These are phyloP conservation scores for Cyclargus thomasi DNA, from an alignment of 1,140 invertebrate species.

Conservation along the genomic window DNA sequence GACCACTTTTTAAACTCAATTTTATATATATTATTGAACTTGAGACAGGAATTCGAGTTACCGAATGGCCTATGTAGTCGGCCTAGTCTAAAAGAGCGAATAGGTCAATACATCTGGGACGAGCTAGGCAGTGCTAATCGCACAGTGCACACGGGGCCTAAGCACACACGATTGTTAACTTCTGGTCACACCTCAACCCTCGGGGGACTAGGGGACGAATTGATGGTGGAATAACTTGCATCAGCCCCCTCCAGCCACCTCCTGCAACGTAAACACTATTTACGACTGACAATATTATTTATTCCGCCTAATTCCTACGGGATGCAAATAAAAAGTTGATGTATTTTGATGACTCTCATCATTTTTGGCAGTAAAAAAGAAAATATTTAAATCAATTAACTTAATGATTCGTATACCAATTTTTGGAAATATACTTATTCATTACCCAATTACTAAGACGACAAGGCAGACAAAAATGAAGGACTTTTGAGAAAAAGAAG, in stretches of 20 bases:
- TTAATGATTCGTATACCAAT: too few relatives aligned
- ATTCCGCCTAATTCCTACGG: constrained; percentile 14
- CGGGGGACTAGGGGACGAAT: constrained; percentile 27
- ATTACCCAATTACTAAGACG: too few relatives aligned
- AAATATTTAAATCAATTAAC: too few relatives aligned
- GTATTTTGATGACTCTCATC: background rate
- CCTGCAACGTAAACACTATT: constrained; percentile 34
- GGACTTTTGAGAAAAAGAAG: too few relatives aligned
- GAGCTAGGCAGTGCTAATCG: background rate
- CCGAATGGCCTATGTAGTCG: too few relatives aligned
- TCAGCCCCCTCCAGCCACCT: constrained; percentile 25
- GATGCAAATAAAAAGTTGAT: constrained; percentile 6
- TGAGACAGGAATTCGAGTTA: too few relatives aligned
- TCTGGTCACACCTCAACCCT: constrained; percentile 34
- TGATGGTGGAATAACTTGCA: constrained; percentile 18
- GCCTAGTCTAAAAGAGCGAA: too few relatives aligned
- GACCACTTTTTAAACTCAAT: too few relatives aligned
- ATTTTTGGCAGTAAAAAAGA: background rate
- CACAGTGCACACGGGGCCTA: background rate
- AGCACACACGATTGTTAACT: constrained; percentile 21
- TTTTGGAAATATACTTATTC: too few relatives aligned
- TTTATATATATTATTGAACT: too few relatives aligned
- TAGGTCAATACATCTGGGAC: too few relatives aligned
- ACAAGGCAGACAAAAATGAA: too few relatives aligned
- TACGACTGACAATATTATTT: constrained; percentile 38